These are phyloP conservation scores for Tamias sibiricus DNA, from an alignment of 2,113 vertebrate species.

Conservation along the genomic window DNA sequence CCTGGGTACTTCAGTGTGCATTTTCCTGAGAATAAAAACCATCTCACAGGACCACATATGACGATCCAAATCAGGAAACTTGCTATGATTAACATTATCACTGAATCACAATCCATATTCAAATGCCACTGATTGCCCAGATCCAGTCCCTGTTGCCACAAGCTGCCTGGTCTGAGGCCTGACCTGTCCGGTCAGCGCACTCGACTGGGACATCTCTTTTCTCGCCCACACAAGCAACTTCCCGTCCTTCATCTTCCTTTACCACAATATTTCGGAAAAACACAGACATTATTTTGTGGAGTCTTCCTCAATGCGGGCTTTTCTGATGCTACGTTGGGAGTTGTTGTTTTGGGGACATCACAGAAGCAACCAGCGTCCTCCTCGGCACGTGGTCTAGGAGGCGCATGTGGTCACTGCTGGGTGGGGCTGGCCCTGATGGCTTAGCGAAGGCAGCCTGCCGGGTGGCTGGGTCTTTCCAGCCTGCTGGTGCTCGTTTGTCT, in stretches of 20 bases:
- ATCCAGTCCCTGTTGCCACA: too few species aligned
- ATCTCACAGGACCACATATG: not conserved
- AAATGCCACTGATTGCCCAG: not conserved
- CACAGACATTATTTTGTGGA: not conserved
- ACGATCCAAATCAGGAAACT: not conserved
- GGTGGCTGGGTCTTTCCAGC: not conserved
- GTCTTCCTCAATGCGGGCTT: rapidly evolving
- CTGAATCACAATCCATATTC: not conserved
- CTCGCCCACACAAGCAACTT: not conserved
- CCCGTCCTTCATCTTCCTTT: not conserved
- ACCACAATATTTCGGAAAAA: not conserved
- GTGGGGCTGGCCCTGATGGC: too few species aligned
- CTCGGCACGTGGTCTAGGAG: rapidly evolving
- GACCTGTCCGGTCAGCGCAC: rapidly evolving
- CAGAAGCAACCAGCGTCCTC: rapidly evolving
- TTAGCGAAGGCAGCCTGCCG: too few species aligned
- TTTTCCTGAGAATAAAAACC: not conserved
- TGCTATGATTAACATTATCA: too few species aligned
- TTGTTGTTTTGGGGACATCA: not conserved
- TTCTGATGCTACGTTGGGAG: rapidly evolving
- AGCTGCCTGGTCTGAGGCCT: not conserved
- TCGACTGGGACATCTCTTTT: rapidly evolving
- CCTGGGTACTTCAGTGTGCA: not conserved
- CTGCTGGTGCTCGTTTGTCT: not conserved
- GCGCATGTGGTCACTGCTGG: rapidly evolving